phyloP scores from a whole-genome alignment of 2,113 vertebrate genomes.

The Esox niger region DNA sequence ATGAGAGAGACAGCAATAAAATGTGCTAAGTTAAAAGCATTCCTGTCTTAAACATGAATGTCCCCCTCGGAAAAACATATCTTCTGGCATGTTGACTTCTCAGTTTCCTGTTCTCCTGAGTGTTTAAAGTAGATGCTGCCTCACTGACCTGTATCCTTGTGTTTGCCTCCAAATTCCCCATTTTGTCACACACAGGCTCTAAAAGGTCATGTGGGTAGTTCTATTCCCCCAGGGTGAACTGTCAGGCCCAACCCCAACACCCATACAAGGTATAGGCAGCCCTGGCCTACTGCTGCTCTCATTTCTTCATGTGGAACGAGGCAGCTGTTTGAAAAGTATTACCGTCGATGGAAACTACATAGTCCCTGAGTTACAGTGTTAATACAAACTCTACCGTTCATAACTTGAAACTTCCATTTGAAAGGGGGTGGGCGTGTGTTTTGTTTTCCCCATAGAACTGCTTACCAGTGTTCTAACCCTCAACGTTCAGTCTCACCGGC shows the following conservation, averaged over 20 bases:
- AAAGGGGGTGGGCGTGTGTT: neutral
- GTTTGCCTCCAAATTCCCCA: constrained; percentile 16
- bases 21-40: constrained; percentile 8
- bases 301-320: no score
- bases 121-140: constrained; percentile 23
- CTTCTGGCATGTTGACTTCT: constrained; percentile 24
- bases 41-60: constrained; percentile 37
- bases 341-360: neutral
- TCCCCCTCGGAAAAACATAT: constrained; percentile 33
- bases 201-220: constrained; percentile 30
- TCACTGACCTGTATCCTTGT: constrained; percentile 17
- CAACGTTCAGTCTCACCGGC: neutral
- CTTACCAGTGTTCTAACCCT: neutral
- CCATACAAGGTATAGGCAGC: no score
- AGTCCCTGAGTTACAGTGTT: neutral
- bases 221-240: neutral
- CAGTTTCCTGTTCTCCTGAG: neutral
- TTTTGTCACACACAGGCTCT: constrained; percentile 11
- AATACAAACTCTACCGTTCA: neutral
- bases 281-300: no score
- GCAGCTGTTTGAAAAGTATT: neutral
- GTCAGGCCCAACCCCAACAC: neutral
- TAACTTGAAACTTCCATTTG: neutral
- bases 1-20: no score
- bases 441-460: neutral